Percentiles rank a stretch among this genome's conserved stretches.
Evolutionary conservation across 2,888 invertebrate species (phyloP).

Genomic region (Lymantria monacha): DNA sequence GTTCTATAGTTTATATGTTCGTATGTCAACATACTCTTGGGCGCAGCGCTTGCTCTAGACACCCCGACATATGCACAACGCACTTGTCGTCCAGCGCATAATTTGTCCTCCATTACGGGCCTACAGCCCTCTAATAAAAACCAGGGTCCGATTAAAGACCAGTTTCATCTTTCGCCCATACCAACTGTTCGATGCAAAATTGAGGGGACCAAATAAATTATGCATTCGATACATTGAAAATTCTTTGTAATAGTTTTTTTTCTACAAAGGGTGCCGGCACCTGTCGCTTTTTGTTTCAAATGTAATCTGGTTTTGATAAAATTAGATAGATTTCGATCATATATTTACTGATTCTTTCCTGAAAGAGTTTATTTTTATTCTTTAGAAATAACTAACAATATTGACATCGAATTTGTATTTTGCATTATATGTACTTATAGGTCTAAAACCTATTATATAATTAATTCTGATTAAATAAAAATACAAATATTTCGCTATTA

Average conservation of each 20-base stretch:
- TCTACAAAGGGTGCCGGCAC: slow-evolving; percentile 54
- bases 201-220: slow-evolving; percentile 66
- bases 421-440: no score
- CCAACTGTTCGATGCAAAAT: slow-evolving; percentile 64
- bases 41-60: slow-evolving; percentile 62
- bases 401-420: no score
- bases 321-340: background rate
- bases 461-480: no score
- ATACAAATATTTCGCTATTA: no score
- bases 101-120: slow-evolving; percentile 77
- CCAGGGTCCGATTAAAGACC: slow-evolving; percentile 70
- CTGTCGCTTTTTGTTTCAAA: slow-evolving; percentile 51
- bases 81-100: slow-evolving; percentile 75
- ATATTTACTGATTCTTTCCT: no score
- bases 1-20: slow-evolving; percentile 1
- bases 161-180: slow-evolving; percentile 71
- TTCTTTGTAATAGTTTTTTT: slow-evolving; percentile 65
- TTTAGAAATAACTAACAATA: no score
- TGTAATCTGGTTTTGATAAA: slow-evolving; percentile 2
- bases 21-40: slow-evolving; percentile 39
- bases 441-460: no score
- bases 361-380: no score
- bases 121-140: slow-evolving; percentile 59
- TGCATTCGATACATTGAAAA: slow-evolving; percentile 76
- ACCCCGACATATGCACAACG: slow-evolving; percentile 74